These are phyloP conservation scores for Lithophane socia DNA, from an alignment of 2,888 invertebrate genomes.

Conservation along the genomic window DNA sequence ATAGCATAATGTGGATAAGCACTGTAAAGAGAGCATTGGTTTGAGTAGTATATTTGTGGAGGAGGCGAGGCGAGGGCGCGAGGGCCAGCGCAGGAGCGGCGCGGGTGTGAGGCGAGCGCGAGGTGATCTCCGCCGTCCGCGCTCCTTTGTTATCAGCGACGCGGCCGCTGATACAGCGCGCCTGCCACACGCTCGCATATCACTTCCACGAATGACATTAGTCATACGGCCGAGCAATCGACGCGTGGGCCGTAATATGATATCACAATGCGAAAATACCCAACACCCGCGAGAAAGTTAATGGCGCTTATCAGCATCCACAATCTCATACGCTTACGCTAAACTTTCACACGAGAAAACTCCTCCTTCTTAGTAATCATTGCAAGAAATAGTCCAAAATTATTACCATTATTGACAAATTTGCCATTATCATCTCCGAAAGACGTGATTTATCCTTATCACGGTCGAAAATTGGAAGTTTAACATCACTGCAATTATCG, in stretches of 20 bases:
- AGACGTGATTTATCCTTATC: slow-evolving; percentile 93
- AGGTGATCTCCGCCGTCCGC: slow-evolving; percentile 69
- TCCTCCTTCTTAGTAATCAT: slow-evolving; percentile 75
- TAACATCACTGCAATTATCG: slow-evolving; percentile 93
- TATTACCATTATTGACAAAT: slow-evolving; percentile 94
- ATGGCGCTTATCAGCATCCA: slow-evolving; percentile 91
- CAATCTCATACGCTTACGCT: slow-evolving; percentile 89
- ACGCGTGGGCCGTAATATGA: slow-evolving; percentile 91
- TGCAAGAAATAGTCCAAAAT: slow-evolving; percentile 76
- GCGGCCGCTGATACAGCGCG: slow-evolving; percentile 82
- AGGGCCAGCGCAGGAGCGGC: slow-evolving; percentile 67
- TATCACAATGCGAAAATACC: slow-evolving; percentile 91
- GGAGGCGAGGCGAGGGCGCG: slow-evolving; percentile 65
- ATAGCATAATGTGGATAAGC: slow-evolving; percentile 77
- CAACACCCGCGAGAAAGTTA: slow-evolving; percentile 91
- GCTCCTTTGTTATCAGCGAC: slow-evolving; percentile 89
- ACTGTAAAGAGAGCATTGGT: slow-evolving; percentile 71
- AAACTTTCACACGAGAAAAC: slow-evolving; percentile 90
- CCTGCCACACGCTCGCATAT: slow-evolving; percentile 86
- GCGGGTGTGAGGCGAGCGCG: slow-evolving; percentile 65
- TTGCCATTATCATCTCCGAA: slow-evolving; percentile 94
- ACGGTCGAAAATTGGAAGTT: slow-evolving; percentile 94
- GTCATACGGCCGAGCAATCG: slow-evolving; percentile 88
- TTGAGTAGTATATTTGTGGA: slow-evolving; percentile 70
- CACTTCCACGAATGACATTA: slow-evolving; percentile 90